A percentile compares a stretch with the other conserved stretches of the same genome.
phyloP scores from a whole-genome alignment of 2,113 vertebrate genomes.

The Pterocles gutturalis region DNA sequence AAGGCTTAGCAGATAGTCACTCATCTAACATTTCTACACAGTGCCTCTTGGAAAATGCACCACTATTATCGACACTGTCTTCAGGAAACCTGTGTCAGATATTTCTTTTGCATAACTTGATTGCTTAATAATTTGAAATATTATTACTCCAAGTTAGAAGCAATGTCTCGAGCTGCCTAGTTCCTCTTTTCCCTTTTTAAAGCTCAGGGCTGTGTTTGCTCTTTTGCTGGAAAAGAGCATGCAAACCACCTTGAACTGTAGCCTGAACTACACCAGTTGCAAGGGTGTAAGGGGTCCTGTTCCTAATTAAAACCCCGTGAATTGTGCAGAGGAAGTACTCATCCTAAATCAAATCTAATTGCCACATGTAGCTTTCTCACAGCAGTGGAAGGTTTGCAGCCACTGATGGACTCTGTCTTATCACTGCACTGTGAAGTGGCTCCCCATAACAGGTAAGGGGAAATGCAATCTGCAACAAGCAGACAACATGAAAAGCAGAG shows the following conservation, averaged over 20 bases:
- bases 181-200: neutral
- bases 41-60: neutral
- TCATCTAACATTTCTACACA: neutral
- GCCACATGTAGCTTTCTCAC: neutral
- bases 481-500: neutral
- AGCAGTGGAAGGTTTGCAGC: neutral
- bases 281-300: neutral
- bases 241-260: neutral
- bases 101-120: neutral
- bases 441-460: neutral
- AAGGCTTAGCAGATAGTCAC: neutral
- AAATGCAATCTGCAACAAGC: neutral
- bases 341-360: neutral
- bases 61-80: neutral
- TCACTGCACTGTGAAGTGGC: neutral
- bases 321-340: neutral
- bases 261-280: neutral
- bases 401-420: neutral
- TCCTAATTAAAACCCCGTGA: constrained; percentile 11
- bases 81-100: neutral
- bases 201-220: neutral
- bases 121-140: neutral
- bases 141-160: neutral
- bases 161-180: neutral
- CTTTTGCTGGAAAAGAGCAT: neutral